Base-by-base conservation (phyloP, 2,888 invertebrate species). In the Ariolimax columbianus region DNA sequence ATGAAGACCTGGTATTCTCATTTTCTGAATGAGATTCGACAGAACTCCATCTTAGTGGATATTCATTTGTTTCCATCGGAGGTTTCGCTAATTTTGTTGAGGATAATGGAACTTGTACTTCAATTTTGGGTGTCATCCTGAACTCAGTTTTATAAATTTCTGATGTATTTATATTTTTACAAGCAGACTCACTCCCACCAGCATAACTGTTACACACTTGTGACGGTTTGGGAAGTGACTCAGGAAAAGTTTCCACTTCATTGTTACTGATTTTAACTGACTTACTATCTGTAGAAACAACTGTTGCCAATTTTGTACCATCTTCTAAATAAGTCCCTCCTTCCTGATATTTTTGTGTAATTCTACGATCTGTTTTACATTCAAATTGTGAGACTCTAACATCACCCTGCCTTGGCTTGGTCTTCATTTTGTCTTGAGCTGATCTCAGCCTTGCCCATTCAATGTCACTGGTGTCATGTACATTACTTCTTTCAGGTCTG, bases 101-200 rank as follows among this genome's bases (percentile, higher is more conserved):
- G 40, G 40, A 72, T 40, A 26, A 72, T 40, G 38, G 17, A 26
- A 26, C 23, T 40, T 72, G 72, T 72, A 17, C 40, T 40, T 72
- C 73, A 40, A 11, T n/a, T 43, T 73, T 73, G 7, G 43, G 43
- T 26, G 26, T 73, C 11, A 73, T 47, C 11, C n/a, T 11, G 36
- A 73, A 7, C 17, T n/a, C n/a, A n/a, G 73, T n/a, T 73, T 73
- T 73, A n/a, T 43, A 73, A 23, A 43, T 73, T 43, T 43, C 73
- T 73, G 73, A n/a, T 40, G 23, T 43, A 14, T 30, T 73, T 7
- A 3, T 47, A 26, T 19, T 30, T 11, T 26, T 30, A 43, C 9
- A 33, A 66, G 2, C 66, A 43, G 43, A 14, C 43, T 36, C 30
- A 43, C 30, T n/a, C 43, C 17, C 26, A 26, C 43, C 17, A 4